Conservation (phyloP, 2,113 vertebrate genomes). For the Pseudorectes ferrugineus region DNA sequence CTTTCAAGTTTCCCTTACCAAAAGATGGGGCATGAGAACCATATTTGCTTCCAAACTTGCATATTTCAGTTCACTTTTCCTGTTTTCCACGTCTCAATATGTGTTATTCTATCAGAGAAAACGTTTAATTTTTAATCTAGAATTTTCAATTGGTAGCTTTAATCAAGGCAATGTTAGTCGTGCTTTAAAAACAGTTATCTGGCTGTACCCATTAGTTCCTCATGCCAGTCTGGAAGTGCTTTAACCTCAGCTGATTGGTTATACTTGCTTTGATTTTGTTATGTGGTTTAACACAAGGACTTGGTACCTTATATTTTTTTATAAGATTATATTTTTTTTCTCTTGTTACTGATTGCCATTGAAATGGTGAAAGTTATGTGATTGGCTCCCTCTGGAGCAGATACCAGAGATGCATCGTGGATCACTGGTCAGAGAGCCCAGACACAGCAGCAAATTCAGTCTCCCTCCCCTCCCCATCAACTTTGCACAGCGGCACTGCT, state of each 20-base stretch:
- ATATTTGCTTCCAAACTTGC: neutral
- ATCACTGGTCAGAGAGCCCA: slow-evolving; percentile 16
- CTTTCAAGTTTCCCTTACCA: neutral
- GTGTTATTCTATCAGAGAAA: neutral
- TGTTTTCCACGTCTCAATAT: neutral
- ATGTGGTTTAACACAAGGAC: neutral
- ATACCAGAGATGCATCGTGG: slow-evolving; percentile 31
- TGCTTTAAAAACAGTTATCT: neutral
- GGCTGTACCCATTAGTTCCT: neutral
- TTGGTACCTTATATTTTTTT: neutral
- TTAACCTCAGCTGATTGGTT: neutral
- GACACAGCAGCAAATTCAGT: slow-evolving; percentile 4
- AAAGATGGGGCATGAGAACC: neutral
- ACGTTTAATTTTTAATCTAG: neutral
- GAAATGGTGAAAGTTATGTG: slow-evolving; percentile 41
- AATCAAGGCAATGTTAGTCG: neutral
- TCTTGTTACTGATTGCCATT: slow-evolving; percentile 44
- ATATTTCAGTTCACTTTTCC: neutral
- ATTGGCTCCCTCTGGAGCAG: slow-evolving; percentile 53
- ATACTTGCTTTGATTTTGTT: slow-evolving; percentile 28
- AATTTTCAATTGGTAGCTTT: neutral
- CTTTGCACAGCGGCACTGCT: neutral
- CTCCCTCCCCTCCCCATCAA: neutral
- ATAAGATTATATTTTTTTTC: slow-evolving; percentile 27
- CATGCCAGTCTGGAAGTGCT: neutral